Evolutionary conservation across 2,888 invertebrate genomes (phyloP).

Genomic region (Abrostola triplasia): DNA sequence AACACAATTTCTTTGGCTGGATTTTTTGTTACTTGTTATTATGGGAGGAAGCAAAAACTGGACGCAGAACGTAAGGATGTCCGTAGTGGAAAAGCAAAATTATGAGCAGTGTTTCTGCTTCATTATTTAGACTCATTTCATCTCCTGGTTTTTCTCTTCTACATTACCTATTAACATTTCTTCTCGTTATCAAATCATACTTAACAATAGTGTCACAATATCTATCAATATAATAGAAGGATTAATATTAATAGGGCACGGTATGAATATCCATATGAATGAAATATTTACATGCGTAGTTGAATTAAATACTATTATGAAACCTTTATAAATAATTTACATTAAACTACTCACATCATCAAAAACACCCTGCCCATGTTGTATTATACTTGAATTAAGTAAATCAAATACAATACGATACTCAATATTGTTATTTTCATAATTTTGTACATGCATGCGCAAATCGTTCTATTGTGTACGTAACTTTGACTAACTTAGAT

Average conservation of each 20-base stretch:
- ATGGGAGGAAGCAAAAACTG: background rate
- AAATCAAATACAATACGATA: conserved; percentile 38
- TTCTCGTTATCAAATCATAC: no score
- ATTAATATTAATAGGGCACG: no score
- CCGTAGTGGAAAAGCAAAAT: no score
- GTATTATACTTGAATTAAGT: conserved; percentile 30
- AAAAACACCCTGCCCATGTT: conserved; percentile 18
- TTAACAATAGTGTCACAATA: no score
- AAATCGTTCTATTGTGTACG: conserved; percentile 57
- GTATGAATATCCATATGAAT: no score
- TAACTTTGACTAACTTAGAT: conserved; percentile 5
- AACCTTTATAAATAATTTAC: background rate
- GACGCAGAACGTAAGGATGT: background rate
- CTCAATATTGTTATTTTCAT: conserved; percentile 34
- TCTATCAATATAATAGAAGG: no score
- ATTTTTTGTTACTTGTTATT: conserved; percentile 4
- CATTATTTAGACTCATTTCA: no score
- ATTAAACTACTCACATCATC: conserved; percentile 5
- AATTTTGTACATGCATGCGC: conserved; percentile 45
- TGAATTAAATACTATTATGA: background rate
- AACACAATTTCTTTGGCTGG: conserved; percentile 37
- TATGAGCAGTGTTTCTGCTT: no score
- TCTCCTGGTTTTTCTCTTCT: no score
- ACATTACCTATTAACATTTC: no score
- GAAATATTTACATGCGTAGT: background rate